These are phyloP conservation scores for Agonopterix heracliana DNA, from an alignment of 2,888 invertebrate genomes.

Conservation along the genomic window DNA sequence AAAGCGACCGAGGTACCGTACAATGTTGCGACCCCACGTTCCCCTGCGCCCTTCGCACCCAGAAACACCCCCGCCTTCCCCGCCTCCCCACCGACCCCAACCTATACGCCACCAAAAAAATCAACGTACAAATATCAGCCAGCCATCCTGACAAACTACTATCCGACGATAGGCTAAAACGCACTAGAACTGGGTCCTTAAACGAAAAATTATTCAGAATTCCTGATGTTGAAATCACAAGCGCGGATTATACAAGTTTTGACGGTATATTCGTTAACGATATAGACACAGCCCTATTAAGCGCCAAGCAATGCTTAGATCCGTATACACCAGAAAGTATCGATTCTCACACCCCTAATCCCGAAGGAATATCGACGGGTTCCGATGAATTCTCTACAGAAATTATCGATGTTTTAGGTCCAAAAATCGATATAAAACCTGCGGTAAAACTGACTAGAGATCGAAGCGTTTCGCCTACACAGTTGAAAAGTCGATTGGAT, in stretches of 20 bases:
- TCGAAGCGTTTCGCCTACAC: constrained; percentile 77
- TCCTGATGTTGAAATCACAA: constrained; percentile 69
- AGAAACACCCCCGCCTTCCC: constrained; percentile 25
- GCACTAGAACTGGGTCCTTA: constrained; percentile 49
- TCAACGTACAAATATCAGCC: constrained; percentile 15
- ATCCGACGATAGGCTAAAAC: constrained; percentile 31
- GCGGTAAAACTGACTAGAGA: constrained; percentile 40
- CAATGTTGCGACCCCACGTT: constrained; percentile 75
- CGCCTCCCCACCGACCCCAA: constrained; percentile 25
- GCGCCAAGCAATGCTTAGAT: constrained; percentile 68
- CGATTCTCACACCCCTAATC: constrained; percentile 83
- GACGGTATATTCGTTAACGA: constrained; percentile 72
- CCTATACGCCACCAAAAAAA: constrained; percentile 29
- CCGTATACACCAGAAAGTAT: constrained; percentile 90
- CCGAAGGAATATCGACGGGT: constrained; percentile 47
- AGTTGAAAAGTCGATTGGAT: constrained; percentile 78
- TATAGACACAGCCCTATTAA: constrained; percentile 68
- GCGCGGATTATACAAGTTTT: constrained; percentile 58
- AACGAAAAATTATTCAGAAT: constrained; percentile 52
- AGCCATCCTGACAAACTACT: constrained; percentile 28
- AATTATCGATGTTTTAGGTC: constrained; percentile 38
- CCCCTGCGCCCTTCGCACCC: constrained; percentile 51
- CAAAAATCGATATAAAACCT: constrained; percentile 31
- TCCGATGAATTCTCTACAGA: constrained; percentile 44
- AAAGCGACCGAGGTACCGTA: constrained; percentile 85